Conservation (phyloP, 1,140 invertebrate genomes). For the Drosophila navojoa region DNA sequence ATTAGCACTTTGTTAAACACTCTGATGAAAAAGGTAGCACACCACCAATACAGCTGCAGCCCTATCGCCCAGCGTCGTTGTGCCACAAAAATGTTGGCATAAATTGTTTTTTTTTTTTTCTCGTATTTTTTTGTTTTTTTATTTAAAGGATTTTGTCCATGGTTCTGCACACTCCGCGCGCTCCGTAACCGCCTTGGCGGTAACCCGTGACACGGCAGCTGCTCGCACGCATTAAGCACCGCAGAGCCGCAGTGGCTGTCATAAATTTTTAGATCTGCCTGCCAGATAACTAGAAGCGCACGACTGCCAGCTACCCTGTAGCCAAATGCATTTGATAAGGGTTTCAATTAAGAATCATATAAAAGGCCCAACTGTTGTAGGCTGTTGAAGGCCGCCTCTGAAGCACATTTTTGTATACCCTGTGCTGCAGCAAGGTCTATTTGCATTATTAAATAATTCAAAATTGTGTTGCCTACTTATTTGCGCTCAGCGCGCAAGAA, state of each 20-base stretch:
- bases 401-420: neutral
- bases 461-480: slow-evolving; percentile 55
- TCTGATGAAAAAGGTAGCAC: slow-evolving; percentile 75
- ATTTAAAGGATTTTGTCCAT: slow-evolving; percentile 79
- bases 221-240: slow-evolving; percentile 70
- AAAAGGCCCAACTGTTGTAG: neutral
- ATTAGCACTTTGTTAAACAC: slow-evolving; percentile 83
- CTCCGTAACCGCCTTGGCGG: neutral
- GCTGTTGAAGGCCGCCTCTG: neutral
- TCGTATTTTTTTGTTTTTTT: too few species aligned
- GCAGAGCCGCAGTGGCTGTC: slow-evolving; percentile 50
- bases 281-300: neutral
- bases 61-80: slow-evolving; percentile 4
- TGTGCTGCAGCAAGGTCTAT: slow-evolving; percentile 12
- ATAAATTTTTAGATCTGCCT: slow-evolving; percentile 62
- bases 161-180: slow-evolving; percentile 6
- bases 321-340: neutral
- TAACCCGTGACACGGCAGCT: slow-evolving; percentile 72
- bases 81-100: slow-evolving; percentile 61
- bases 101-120: slow-evolving; percentile 62
- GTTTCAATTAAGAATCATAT: slow-evolving; percentile 20
- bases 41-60: slow-evolving; percentile 2
- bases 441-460: slow-evolving; percentile 12
- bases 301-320: slow-evolving; percentile 17
- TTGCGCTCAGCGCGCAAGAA: slow-evolving; percentile 42